phyloP scores from a whole-genome alignment of 2,797 vertebrate genomes.

The Bufotes viridis region DNA sequence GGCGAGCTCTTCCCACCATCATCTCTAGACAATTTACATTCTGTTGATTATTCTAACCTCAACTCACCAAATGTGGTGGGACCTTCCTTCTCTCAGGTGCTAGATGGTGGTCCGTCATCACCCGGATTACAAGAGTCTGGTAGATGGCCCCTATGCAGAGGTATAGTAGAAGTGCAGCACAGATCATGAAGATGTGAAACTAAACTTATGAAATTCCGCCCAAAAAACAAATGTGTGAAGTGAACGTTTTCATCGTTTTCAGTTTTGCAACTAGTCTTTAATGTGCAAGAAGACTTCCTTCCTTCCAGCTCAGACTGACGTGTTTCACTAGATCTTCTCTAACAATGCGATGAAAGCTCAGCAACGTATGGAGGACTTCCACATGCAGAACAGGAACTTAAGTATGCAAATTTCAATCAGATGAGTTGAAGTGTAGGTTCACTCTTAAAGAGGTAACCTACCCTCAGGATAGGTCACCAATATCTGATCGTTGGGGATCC shows the following conservation, averaged over 20 bases:
- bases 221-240: constrained; percentile 17
- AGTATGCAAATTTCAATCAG: background rate
- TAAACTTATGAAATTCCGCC: constrained; percentile 11
- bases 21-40: background rate
- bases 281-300: constrained; percentile 57
- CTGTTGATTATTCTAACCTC: background rate
- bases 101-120: constrained; percentile 29
- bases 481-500: too few relatives aligned
- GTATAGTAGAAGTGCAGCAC: background rate
- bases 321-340: background rate
- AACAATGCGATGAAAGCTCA: background rate
- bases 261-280: constrained; percentile 49
- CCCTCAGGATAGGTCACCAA: too few relatives aligned
- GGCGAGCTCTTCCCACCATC: too few relatives aligned
- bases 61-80: constrained; percentile 57
- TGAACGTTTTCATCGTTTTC: background rate
- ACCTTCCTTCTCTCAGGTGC: constrained; percentile 23
- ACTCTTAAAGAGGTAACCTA: background rate
- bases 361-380: background rate
- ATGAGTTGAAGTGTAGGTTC: background rate
- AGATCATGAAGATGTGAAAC: background rate
- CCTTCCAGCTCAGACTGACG: constrained; percentile 13
- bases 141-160: background rate
- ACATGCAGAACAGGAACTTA: background rate
- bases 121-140: background rate